Evolutionary conservation across 1,140 invertebrate species (phyloP).

Genomic region (Tachypleus tridentatus): DNA sequence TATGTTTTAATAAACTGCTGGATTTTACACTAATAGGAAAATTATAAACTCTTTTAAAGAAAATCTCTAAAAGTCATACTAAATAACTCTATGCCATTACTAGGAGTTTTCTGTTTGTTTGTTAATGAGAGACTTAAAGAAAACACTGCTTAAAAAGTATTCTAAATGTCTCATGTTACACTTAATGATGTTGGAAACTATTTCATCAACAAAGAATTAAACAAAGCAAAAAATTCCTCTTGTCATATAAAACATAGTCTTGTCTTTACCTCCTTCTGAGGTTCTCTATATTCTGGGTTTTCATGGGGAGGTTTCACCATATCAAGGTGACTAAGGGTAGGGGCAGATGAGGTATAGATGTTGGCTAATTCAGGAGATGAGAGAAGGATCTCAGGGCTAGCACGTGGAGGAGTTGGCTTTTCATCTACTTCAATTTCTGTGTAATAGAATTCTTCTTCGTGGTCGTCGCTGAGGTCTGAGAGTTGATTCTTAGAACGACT

Average conservation of each 20-base stretch:
- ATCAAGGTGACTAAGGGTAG: conserved; percentile 52
- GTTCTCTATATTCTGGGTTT: conserved; percentile 29
- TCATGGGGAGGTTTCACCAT: conserved; percentile 90
- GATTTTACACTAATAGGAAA: no score
- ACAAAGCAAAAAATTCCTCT: no score
- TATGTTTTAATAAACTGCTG: no score
- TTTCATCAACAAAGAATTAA: neutral
- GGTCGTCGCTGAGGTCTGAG: conserved; percentile 26
- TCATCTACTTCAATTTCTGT: conserved; percentile 61
- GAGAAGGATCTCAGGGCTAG: conserved; percentile 11
- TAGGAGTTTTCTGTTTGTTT: neutral
- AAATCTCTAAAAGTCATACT: no score
- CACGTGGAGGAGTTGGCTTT: conserved; percentile 9
- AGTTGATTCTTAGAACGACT: no score
- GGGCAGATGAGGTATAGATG: conserved; percentile 24
- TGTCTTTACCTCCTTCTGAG: conserved; percentile 12
- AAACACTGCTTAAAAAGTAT: neutral
- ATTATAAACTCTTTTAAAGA: no score
- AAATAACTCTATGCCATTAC: neutral
- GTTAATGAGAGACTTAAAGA: conserved; percentile 1
- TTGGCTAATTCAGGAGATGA: neutral
- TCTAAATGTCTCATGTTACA: neutral
- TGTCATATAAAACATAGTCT: no score
- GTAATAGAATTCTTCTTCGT: conserved; percentile 94
- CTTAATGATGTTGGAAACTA: neutral